Percentiles rank a stretch among this genome's conserved stretches.
Evolutionary conservation across 1,140 invertebrate genomes (phyloP).

Genomic region (Acromyrmex echinatior): DNA sequence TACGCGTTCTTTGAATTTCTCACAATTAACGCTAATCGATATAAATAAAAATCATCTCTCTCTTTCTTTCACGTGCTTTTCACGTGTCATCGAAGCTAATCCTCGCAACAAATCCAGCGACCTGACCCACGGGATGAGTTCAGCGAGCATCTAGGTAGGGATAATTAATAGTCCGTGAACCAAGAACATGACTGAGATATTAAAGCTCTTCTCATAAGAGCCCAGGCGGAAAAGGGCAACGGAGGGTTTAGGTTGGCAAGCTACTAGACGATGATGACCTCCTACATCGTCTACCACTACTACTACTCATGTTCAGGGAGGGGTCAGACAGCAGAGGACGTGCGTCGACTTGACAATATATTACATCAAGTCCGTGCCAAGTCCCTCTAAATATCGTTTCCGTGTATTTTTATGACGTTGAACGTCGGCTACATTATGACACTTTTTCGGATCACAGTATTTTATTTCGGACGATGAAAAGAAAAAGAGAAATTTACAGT

Average conservation of each 20-base stretch:
- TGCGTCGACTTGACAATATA: slow-evolving; percentile 61
- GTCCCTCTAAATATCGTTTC: slow-evolving; percentile 52
- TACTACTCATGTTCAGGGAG: slow-evolving; percentile 6
- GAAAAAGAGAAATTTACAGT: slow-evolving; percentile 4
- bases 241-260: slow-evolving; percentile 49
- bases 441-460: slow-evolving; percentile 34
- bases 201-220: slow-evolving; percentile 45
- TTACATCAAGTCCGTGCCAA: slow-evolving; percentile 50
- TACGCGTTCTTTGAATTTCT: not conserved
- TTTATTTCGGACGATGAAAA: slow-evolving; percentile 43
- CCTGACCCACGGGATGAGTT: slow-evolving; percentile 35
- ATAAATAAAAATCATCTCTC: not conserved
- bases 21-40: not conserved
- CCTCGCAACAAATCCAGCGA: slow-evolving; percentile 50
- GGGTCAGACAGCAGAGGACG: slow-evolving; percentile 2
- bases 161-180: slow-evolving; percentile 57
- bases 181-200: slow-evolving; percentile 56
- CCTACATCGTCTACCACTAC: slow-evolving; percentile 45
- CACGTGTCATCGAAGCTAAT: slow-evolving; percentile 40
- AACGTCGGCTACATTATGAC: slow-evolving; percentile 32
- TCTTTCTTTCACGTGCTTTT: slow-evolving; percentile 18
- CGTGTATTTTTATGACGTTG: slow-evolving; percentile 47
- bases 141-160: slow-evolving; percentile 37
- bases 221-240: slow-evolving; percentile 35
- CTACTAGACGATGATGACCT: slow-evolving; percentile 59